Percentiles rank a stretch among this genome's conserved stretches.
Evolutionary conservation across 2,888 invertebrate species (phyloP).

Genomic region (Empis livida): DNA sequence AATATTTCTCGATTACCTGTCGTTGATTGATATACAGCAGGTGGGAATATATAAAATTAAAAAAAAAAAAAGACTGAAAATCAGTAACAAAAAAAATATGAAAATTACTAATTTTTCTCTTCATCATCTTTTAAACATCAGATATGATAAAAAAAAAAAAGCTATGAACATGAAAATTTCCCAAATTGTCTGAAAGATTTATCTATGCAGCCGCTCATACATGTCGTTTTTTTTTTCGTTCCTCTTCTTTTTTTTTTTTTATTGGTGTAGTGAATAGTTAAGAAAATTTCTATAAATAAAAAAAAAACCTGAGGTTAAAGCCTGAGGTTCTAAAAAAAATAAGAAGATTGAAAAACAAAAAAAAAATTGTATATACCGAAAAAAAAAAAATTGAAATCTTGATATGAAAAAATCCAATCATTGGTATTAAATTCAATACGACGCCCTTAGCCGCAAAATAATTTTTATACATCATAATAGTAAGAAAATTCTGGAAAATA

Average conservation of each 20-base stretch:
- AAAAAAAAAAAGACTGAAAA: too few relatives aligned
- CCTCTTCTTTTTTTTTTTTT: too few relatives aligned
- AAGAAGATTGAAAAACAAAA: background rate
- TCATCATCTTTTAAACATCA: slow-evolving; percentile 1
- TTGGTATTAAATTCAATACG: slow-evolving; percentile 14
- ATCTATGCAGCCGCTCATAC: too few relatives aligned
- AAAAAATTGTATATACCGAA: background rate
- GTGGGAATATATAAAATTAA: slow-evolving; percentile 3
- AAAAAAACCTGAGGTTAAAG: slow-evolving; percentile 10
- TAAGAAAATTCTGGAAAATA: too few relatives aligned
- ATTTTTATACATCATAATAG: too few relatives aligned
- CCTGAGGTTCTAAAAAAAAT: slow-evolving; percentile 10
- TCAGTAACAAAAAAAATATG: slow-evolving; percentile 1
- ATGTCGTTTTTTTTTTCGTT: too few relatives aligned
- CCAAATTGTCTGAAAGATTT: too few relatives aligned
- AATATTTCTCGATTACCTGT: background rate
- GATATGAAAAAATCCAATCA: slow-evolving; percentile 11
- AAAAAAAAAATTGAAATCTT: background rate
- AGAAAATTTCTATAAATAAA: slow-evolving; percentile 1
- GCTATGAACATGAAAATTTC: too few relatives aligned
- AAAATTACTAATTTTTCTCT: slow-evolving; percentile 9
- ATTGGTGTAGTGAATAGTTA: too few relatives aligned
- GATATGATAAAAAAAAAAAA: background rate
- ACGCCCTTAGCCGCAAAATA: slow-evolving; percentile 14
- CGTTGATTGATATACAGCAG: slow-evolving; percentile 6